phyloP scores from a whole-genome alignment of 2,888 invertebrate species.

The Opisthograptis luteolata region DNA sequence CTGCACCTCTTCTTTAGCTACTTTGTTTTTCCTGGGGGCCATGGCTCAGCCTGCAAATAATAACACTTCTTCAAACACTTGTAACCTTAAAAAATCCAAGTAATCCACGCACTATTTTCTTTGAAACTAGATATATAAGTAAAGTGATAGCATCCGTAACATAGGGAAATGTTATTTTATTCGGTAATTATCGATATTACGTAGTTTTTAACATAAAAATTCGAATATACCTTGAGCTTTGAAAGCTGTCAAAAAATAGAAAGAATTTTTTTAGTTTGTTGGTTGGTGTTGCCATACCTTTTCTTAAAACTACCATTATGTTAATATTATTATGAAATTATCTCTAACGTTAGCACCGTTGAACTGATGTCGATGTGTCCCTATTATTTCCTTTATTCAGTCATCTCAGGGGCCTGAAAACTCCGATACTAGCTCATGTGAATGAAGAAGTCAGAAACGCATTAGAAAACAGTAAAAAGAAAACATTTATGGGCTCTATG shows the following conservation, averaged over 20 bases:
- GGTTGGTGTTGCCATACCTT: slow-evolving; percentile 19
- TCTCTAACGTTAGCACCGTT: too few relatives aligned
- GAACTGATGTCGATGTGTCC: too few relatives aligned
- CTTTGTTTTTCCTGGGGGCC: slow-evolving; percentile 99
- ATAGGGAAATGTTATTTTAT: slow-evolving; percentile 51
- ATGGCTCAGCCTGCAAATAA: slow-evolving; percentile 86
- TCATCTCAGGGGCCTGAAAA: too few relatives aligned
- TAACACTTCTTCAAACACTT: slow-evolving; percentile 71
- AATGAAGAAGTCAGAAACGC: too few relatives aligned
- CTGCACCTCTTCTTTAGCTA: slow-evolving; percentile 98
- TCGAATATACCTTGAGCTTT: slow-evolving; percentile 73
- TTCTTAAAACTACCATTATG: neutral
- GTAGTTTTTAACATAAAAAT: slow-evolving; percentile 51
- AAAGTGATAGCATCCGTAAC: slow-evolving; percentile 29
- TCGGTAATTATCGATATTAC: slow-evolving; percentile 38
- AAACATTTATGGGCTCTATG: too few relatives aligned
- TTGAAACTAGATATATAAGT: slow-evolving; percentile 29
- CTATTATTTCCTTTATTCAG: too few relatives aligned
- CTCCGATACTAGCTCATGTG: too few relatives aligned
- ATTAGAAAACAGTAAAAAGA: too few relatives aligned
- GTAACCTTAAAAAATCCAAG: slow-evolving; percentile 72
- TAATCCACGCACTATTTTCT: slow-evolving; percentile 56
- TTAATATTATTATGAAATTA: neutral
- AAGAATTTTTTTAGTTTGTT: slow-evolving; percentile 56
- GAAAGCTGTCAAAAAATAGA: slow-evolving; percentile 81